Conservation (phyloP, 2,113 vertebrate species). For the Bubo bubo region DNA sequence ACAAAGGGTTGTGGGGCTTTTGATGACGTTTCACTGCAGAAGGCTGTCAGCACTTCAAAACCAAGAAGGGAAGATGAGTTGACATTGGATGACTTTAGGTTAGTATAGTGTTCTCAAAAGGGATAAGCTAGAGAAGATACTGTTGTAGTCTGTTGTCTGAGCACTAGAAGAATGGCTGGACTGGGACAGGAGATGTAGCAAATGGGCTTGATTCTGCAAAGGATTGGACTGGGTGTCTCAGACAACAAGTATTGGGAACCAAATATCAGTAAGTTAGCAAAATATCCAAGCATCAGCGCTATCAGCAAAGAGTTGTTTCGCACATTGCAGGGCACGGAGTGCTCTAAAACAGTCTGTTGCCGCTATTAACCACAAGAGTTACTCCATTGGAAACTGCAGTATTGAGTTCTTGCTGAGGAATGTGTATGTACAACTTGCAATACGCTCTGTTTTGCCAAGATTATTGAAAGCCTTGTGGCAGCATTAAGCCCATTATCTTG, state of each 20-base stretch:
- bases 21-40: neutral
- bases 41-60: neutral
- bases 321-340: neutral
- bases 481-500: neutral
- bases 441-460: neutral
- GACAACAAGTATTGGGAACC: neutral
- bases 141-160: neutral
- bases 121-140: neutral
- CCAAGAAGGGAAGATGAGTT: neutral
- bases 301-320: neutral
- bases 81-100: neutral
- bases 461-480: neutral
- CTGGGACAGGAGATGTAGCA: neutral
- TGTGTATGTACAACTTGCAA: neutral
- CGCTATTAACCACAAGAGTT: neutral
- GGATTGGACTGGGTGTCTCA: neutral
- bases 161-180: neutral
- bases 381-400: neutral
- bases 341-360: neutral
- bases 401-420: neutral
- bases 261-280: neutral
- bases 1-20: rapidly evolving
- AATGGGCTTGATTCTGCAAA: neutral
- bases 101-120: neutral
- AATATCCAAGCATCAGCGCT: neutral